Percentiles rank a stretch among this genome's conserved stretches.
Evolutionary conservation across 30 jellyfish, hydroid and myxozoan genomes (phyloP).

Genomic region (Hydra vulgaris): DNA sequence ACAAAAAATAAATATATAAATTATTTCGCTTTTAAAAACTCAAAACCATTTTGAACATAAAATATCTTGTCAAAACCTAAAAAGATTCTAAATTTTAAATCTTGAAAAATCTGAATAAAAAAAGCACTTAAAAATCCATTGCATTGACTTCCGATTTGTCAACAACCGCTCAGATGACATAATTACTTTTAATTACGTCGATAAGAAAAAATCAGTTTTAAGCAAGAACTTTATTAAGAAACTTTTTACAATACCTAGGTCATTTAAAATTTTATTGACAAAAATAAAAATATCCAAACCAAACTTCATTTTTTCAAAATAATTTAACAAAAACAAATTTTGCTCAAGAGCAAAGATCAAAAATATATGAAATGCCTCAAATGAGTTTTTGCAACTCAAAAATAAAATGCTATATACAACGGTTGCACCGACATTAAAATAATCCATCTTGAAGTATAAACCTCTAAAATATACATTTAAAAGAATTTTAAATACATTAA

Average conservation of each 20-base stretch:
- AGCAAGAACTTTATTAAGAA: too few species aligned
- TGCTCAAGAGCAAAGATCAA: background rate
- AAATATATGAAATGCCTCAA: background rate
- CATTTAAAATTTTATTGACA: background rate
- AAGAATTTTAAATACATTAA: background rate
- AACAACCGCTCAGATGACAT: too few species aligned
- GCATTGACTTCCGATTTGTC: background rate
- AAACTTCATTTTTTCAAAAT: background rate
- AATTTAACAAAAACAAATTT: too few species aligned
- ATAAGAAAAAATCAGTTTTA: too few species aligned
- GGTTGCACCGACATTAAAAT: background rate
- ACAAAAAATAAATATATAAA: background rate
- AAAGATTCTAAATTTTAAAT: background rate
- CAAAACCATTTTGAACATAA: background rate
- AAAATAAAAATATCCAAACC: background rate
- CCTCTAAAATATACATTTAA: background rate
- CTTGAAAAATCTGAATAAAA: background rate
- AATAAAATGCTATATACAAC: background rate
- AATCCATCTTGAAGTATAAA: background rate
- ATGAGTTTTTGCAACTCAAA: background rate
- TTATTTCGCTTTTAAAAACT: background rate
- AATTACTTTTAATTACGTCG: too few species aligned
- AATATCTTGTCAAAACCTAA: background rate
- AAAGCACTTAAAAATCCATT: background rate
- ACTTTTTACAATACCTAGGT: too few species aligned